These are phyloP conservation scores for Norana najaformis DNA, from an alignment of 2,888 invertebrate species.

Conservation along the genomic window DNA sequence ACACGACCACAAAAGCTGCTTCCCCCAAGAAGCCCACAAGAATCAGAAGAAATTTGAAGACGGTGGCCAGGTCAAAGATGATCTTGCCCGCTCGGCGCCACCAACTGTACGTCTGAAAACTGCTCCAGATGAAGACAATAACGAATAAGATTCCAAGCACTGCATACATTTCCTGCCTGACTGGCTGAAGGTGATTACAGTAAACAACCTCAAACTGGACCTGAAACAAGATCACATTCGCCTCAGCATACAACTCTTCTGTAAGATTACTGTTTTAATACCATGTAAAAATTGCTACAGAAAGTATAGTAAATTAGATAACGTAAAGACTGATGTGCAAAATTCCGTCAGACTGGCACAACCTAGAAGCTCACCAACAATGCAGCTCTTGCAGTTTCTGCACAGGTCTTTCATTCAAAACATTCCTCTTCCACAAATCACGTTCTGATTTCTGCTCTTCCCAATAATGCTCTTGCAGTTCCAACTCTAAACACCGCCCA, in stretches of 20 bases:
- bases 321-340: no score
- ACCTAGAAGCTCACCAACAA: no score
- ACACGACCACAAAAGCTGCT: slow-evolving; percentile 69
- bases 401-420: no score
- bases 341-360: no score
- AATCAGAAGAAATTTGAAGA: slow-evolving; percentile 70
- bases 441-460: no score
- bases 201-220: slow-evolving; percentile 61
- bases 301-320: no score
- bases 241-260: not conserved
- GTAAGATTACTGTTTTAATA: not conserved
- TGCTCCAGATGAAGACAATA: slow-evolving; percentile 69
- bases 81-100: slow-evolving; percentile 70
- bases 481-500: no score
- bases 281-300: no score
- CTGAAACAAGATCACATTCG: slow-evolving; percentile 39
- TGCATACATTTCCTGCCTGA: slow-evolving; percentile 62
- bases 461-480: no score
- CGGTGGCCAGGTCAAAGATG: slow-evolving; percentile 68
- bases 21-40: slow-evolving; percentile 71
- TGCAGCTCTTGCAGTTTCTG: no score
- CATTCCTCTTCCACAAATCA: no score
- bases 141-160: slow-evolving; percentile 69
- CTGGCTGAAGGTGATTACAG: slow-evolving; percentile 52
- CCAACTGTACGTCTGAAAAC: slow-evolving; percentile 72